phyloP scores from a whole-genome alignment of 2,797 vertebrate species.

The Oryzias sinensis region DNA sequence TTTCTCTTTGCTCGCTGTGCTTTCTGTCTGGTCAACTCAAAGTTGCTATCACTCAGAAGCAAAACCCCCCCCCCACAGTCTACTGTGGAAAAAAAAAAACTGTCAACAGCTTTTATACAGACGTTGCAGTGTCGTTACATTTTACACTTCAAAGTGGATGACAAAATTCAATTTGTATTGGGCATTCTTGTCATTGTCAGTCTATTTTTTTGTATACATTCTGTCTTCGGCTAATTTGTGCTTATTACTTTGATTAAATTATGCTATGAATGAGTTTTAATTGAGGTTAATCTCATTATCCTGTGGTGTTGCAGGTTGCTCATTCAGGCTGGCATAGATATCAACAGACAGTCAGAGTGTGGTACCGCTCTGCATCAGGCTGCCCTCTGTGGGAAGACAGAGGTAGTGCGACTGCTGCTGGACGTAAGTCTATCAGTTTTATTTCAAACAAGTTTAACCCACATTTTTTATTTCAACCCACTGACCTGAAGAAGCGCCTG shows the following conservation, averaged over 20 bases:
- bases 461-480: conserved; percentile 30
- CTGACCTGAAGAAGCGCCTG: conserved; percentile 20
- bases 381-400: conserved; percentile 93
- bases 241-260: not conserved
- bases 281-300: conserved; percentile 1
- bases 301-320: conserved; percentile 79
- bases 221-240: not conserved
- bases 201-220: not conserved
- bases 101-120: not conserved
- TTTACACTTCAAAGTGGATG: not conserved
- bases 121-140: no score
- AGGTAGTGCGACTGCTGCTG: conserved; percentile 92
- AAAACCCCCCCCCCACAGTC: not conserved
- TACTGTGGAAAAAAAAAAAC: not conserved
- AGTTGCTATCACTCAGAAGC: not conserved
- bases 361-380: conserved; percentile 95
- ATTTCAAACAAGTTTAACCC: conserved; percentile 33
- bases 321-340: conserved; percentile 94
- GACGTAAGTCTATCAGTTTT: conserved; percentile 81
- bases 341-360: conserved; percentile 95
- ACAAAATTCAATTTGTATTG: not conserved
- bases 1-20: not conserved
- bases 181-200: not conserved
- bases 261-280: not conserved
- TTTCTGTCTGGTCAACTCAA: not conserved